Percentiles rank a stretch among this genome's conserved stretches.
phyloP scores from a whole-genome alignment of 2,797 vertebrate genomes.

The Phrynocephalus guinanensis region DNA sequence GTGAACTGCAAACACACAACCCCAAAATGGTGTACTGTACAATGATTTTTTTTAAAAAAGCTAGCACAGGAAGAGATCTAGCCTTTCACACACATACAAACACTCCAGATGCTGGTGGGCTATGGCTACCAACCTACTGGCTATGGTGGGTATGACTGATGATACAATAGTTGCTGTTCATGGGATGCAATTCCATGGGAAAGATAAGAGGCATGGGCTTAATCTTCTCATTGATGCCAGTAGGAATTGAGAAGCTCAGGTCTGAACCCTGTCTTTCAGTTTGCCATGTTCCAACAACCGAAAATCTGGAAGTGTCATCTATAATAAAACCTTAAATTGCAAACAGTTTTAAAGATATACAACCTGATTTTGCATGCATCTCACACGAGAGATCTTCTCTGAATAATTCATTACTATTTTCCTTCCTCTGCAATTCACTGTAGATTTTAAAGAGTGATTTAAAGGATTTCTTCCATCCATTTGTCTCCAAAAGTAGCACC shows the following conservation, averaged over 20 bases:
- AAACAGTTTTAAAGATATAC: constrained; percentile 21
- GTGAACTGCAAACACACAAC: neutral
- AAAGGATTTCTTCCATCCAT: constrained; percentile 2
- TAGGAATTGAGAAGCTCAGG: neutral
- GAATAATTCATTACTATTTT: constrained; percentile 16
- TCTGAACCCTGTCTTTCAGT: neutral
- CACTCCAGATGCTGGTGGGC: neutral
- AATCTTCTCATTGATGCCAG: neutral
- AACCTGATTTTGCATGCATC: neutral
- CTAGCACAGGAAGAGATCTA: neutral
- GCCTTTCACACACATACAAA: neutral
- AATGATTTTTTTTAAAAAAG: neutral
- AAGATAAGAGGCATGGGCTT: neutral
- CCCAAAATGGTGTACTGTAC: too few relatives aligned
- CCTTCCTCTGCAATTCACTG: constrained; percentile 8
- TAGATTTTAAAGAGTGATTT: constrained; percentile 20
- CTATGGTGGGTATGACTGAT: neutral
- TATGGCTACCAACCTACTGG: neutral
- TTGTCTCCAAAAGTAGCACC: constrained; percentile 1
- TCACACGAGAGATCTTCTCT: constrained; percentile 15
- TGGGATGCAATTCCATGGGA: neutral
- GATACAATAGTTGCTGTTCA: neutral
- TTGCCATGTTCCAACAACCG: neutral
- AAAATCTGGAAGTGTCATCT: neutral
- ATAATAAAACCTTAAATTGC: constrained; percentile 17